Percentiles rank a stretch among this genome's conserved stretches.
Evolutionary conservation across 2,797 vertebrate species (phyloP).

Genomic region (Petrocephalus schoutedeni): DNA sequence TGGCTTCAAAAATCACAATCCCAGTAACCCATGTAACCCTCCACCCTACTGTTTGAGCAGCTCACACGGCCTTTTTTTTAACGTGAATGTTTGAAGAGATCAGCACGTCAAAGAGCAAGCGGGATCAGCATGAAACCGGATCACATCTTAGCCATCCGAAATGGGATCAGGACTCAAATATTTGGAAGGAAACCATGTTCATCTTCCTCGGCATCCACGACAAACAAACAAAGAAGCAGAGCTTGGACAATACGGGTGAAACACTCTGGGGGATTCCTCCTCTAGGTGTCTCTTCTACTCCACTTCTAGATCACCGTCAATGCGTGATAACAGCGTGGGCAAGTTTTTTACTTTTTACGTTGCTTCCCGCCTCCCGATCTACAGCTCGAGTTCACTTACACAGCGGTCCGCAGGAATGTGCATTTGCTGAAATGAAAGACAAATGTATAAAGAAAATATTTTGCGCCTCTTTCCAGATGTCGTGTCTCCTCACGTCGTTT

Average conservation of each 20-base stretch:
- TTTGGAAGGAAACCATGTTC: background rate
- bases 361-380: background rate
- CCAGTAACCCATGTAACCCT: background rate
- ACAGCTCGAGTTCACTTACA: background rate
- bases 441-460: background rate
- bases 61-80: background rate
- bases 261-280: background rate
- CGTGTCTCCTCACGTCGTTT: slow-evolving; percentile 3
- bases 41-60: slow-evolving; percentile 5
- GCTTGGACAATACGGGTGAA: background rate
- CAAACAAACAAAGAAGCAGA: background rate
- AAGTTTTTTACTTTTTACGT: background rate
- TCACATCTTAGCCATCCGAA: background rate
- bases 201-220: background rate
- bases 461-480: background rate
- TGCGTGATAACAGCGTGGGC: background rate
- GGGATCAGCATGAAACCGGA: background rate
- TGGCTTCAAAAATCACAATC: background rate
- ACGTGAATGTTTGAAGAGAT: background rate
- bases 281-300: background rate
- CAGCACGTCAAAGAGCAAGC: background rate
- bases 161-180: background rate
- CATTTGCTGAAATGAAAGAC: slow-evolving; percentile 12
- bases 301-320: background rate
- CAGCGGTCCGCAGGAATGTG: background rate